Evolutionary conservation across 2,888 invertebrate genomes (phyloP).

Genomic region (Mamestra brassicae): DNA sequence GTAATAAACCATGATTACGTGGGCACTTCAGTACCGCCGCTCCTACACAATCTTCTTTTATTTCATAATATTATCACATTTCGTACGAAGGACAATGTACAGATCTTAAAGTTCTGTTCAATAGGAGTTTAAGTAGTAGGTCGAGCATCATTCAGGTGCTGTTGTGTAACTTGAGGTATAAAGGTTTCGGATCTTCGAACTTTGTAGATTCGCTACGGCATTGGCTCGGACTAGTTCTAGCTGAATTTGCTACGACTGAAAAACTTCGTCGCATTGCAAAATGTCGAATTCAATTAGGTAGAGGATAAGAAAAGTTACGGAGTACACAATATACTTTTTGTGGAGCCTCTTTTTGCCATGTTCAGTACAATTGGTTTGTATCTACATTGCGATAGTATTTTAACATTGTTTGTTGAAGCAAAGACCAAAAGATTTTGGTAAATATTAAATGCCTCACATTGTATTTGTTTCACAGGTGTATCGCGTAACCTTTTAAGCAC

Average conservation of each 20-base stretch:
- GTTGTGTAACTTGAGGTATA: slow-evolving; percentile 20
- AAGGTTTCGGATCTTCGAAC: neutral
- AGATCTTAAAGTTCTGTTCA: slow-evolving; percentile 10
- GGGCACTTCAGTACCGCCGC: slow-evolving; percentile 31
- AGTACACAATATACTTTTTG: neutral
- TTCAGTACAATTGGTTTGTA: neutral
- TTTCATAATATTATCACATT: slow-evolving; percentile 30
- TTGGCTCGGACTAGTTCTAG: neutral
- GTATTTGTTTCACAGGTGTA: slow-evolving; percentile 3
- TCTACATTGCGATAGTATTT: neutral
- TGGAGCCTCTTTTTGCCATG: no score
- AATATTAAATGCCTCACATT: neutral
- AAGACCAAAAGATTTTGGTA: neutral
- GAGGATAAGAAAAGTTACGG: slow-evolving; percentile 11
- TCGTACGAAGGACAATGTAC: neutral
- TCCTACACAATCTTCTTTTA: slow-evolving; percentile 38
- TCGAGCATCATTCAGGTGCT: slow-evolving; percentile 1
- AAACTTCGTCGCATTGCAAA: slow-evolving; percentile 7
- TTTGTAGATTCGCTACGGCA: slow-evolving; percentile 6
- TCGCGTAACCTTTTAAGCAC: slow-evolving; percentile 2
- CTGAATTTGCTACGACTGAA: neutral
- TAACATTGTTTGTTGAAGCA: neutral
- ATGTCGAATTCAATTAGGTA: slow-evolving; percentile 14
- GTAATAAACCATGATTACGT: slow-evolving; percentile 52
- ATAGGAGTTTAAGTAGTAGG: neutral